Base-by-base conservation (phyloP, 1,140 invertebrate genomes). In the Drosophila varians region DNA sequence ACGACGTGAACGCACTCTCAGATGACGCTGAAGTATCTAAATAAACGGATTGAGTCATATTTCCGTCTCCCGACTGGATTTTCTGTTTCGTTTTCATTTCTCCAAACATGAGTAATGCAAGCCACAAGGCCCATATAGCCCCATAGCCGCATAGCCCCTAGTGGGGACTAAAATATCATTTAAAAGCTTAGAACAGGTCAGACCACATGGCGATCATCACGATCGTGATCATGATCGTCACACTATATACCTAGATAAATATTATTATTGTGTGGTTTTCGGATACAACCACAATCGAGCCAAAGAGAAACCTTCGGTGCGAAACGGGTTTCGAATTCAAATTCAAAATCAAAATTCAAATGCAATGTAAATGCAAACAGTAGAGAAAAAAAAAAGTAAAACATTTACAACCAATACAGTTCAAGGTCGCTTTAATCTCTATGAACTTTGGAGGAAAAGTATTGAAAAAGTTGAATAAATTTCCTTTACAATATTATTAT, bases 351-450 rank as follows among this genome's bases (percentile, higher is more conserved):
- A 55, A 48, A n/a, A 49, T 36, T 11, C 12, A 53, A 62, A 68
- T 19, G 43, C 19, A 53, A 68, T 19, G 34, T 14, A 47, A 71
- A 51, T 23, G 3, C 21, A 56, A 56, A 40, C 7, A 23, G 9
- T 14, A 36, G 49, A 4, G 4, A 21, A 21, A 21, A 21, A 21
- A 4, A 21, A 21, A 21, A 21, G 4, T 21, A 21, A 21, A 21
- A 26, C 7, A 7, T 31, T 25, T 56, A 73, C 46, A 75, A 48
- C 12, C 53, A 57, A 52, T 46, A 28, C 52, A 43, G 52, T 69
- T 47, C 66, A 69, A 69, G 66, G 62, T 57, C 46, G 52, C 18
- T 4, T 6, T 18, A 48, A 31, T 21, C n/a, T 36, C 26, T 42
- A 31, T 65, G 23, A 65, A 47, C 42, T 31, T 52, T 12, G 5